Percentiles rank a stretch among this genome's conserved stretches.
Conservation (phyloP, 2,888 invertebrate species). For the Vesta saturnalis region DNA sequence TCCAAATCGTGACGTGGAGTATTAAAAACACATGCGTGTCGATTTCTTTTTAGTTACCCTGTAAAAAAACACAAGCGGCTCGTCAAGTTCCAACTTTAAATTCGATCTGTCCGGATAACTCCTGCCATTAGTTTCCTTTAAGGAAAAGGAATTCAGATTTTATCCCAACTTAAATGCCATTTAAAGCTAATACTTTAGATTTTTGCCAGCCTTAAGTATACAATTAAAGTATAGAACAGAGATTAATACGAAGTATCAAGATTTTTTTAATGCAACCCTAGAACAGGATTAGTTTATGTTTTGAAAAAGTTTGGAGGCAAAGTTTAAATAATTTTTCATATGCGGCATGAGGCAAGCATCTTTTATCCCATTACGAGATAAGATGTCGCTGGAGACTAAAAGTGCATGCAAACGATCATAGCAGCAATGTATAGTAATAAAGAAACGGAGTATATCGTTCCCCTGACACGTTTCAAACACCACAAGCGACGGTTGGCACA, state of each 20-base stretch:
- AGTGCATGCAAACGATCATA: constrained; percentile 50
- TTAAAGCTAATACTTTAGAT: neutral
- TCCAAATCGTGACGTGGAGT: constrained; percentile 47
- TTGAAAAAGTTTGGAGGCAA: neutral
- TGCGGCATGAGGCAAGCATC: constrained; percentile 20
- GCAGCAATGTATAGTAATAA: constrained; percentile 47
- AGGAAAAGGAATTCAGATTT: neutral
- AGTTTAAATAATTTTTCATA: constrained; percentile 24
- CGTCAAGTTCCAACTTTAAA: constrained; percentile 24
- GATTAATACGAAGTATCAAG: too few species aligned
- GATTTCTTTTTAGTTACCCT: constrained; percentile 47
- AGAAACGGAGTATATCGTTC: constrained; percentile 48
- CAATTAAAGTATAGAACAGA: too few species aligned
- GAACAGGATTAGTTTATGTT: neutral
- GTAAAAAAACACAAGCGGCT: constrained; percentile 34
- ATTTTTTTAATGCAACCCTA: too few species aligned
- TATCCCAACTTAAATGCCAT: neutral
- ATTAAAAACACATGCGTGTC: constrained; percentile 50
- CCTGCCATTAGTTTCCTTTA: neutral
- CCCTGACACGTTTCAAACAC: constrained; percentile 44
- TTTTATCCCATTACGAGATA: constrained; percentile 45
- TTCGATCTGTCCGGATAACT: constrained; percentile 1
- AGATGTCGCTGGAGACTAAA: constrained; percentile 48
- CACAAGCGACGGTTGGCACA: constrained; percentile 33
- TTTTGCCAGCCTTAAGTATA: neutral